Conservation (phyloP, 2,888 invertebrate genomes). For the Pseudoips prasinana region DNA sequence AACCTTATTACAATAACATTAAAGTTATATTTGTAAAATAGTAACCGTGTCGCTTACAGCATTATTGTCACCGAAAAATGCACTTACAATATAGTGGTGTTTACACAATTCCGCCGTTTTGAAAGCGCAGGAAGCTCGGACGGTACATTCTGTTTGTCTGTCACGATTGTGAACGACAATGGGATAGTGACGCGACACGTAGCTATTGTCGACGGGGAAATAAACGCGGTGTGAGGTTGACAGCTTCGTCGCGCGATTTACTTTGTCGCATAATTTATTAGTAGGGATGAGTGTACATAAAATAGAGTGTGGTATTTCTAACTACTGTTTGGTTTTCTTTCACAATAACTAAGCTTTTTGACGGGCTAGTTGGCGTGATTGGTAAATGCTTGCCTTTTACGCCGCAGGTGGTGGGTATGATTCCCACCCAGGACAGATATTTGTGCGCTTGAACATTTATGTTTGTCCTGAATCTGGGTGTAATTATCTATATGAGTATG, state of each 20-base stretch:
- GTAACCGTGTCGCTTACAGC: constrained; percentile 9
- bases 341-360: no score
- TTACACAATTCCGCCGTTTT: constrained; percentile 59
- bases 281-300: constrained; percentile 8
- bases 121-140: constrained; percentile 67
- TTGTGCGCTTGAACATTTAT: no score
- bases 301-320: no score
- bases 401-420: no score
- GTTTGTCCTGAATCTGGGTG: no score
- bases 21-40: constrained; percentile 7
- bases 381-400: no score
- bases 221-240: constrained; percentile 44
- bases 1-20: fast-evolving
- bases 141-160: constrained; percentile 58
- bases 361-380: no score
- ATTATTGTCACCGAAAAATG: constrained; percentile 16
- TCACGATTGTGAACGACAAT: constrained; percentile 51
- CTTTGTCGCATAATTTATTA: constrained; percentile 43
- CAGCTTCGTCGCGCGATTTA: constrained; percentile 26
- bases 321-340: no score
- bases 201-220: constrained; percentile 39
- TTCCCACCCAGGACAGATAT: no score
- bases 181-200: constrained; percentile 46
- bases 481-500: no score
- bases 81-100: constrained; percentile 53